Conservation (phyloP, 2,113 vertebrate genomes). For the Oncorhynchus keta region DNA sequence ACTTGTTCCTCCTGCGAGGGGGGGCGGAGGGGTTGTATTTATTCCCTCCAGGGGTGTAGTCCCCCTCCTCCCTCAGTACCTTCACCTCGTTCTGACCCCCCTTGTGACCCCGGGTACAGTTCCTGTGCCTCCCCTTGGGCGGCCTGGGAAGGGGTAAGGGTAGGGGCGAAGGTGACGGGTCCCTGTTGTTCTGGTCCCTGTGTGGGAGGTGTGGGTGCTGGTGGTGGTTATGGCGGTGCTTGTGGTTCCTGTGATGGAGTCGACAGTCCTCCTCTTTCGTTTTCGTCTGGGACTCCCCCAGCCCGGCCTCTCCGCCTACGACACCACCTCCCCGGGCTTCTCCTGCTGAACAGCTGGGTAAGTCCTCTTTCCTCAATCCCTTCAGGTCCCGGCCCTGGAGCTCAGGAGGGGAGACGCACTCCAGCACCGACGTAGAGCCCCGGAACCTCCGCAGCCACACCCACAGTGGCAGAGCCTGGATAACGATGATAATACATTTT, state of each 20-base stretch:
- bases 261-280: constrained; percentile 75
- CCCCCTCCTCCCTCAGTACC: constrained; percentile 56
- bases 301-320: constrained; percentile 74
- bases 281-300: constrained; percentile 79
- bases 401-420: constrained; percentile 78
- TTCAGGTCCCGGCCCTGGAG: constrained; percentile 85
- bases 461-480: constrained; percentile 83
- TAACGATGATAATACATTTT: too few relatives aligned
- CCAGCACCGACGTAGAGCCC: constrained; percentile 87
- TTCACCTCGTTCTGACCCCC: not conserved
- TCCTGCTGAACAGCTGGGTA: constrained; percentile 75
- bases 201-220: constrained; percentile 70
- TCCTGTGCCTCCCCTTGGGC: constrained; percentile 72
- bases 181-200: constrained; percentile 67
- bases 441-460: constrained; percentile 91
- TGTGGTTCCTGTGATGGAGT: constrained; percentile 67
- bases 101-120: constrained; percentile 83
- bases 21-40: constrained; percentile 67
- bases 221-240: constrained; percentile 67
- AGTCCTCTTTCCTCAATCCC: constrained; percentile 81
- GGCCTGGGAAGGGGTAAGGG: constrained; percentile 56
- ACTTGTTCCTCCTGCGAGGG: constrained; percentile 87
- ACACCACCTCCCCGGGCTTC: constrained; percentile 77
- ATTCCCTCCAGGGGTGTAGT: constrained; percentile 64
- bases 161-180: constrained; percentile 55